Evolutionary conservation across 2,113 vertebrate species (phyloP).

Genomic region (Cynopterus brachyotis): DNA sequence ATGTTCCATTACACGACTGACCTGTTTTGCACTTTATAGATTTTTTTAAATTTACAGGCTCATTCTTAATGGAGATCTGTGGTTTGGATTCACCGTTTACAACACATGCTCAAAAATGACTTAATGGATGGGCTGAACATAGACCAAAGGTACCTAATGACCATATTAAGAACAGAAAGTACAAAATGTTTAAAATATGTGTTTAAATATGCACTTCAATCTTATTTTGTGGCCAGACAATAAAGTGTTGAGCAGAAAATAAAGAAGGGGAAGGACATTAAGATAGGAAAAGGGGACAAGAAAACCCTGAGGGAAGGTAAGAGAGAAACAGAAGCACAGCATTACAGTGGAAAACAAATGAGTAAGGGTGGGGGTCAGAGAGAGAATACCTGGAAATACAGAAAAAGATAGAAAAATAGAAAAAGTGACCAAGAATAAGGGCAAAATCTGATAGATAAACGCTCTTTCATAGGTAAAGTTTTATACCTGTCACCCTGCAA

Average conservation of each 20-base stretch:
- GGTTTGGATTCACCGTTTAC: conserved; percentile 52
- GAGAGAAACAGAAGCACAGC: neutral
- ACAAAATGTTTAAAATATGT: neutral
- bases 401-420: neutral
- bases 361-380: rapidly evolving
- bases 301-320: neutral
- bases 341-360: too few species aligned
- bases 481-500: neutral
- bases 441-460: neutral
- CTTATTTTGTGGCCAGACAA: neutral
- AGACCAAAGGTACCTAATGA: neutral
- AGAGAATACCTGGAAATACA: neutral
- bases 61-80: conserved; percentile 67
- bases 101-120: conserved; percentile 22
- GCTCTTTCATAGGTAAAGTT: neutral
- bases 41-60: conserved; percentile 22
- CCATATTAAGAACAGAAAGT: neutral
- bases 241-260: neutral
- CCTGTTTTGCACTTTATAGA: conserved; percentile 2
- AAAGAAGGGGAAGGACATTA: neutral
- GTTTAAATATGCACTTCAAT: neutral
- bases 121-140: neutral
- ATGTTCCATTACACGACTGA: conserved; percentile 26
- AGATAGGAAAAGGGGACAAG: neutral
- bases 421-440: neutral